These are phyloP conservation scores for Drosophila picticornis DNA, from an alignment of 2,888 invertebrate species.

Conservation along the genomic window DNA sequence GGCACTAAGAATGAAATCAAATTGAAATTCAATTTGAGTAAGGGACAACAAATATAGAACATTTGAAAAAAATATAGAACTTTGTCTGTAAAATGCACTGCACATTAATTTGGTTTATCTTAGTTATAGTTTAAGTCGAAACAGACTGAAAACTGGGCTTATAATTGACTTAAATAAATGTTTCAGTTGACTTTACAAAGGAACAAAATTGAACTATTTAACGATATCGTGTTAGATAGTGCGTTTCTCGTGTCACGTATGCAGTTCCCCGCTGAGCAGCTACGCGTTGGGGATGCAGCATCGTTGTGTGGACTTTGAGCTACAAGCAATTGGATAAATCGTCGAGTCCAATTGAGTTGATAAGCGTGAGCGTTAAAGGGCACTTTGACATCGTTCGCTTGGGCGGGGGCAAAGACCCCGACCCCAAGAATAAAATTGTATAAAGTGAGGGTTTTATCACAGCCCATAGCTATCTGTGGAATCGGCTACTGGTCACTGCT, in stretches of 20 bases:
- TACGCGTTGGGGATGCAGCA: conserved; percentile 7
- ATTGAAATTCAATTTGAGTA: too few species aligned
- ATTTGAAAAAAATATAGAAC: neutral
- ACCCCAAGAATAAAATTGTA: conserved; percentile 37
- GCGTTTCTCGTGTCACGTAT: conserved; percentile 22
- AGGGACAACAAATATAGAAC: too few species aligned
- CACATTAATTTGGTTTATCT: neutral
- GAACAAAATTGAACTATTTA: neutral
- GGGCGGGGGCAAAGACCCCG: conserved; percentile 61
- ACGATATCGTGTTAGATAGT: neutral
- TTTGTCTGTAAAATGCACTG: neutral
- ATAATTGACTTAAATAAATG: too few species aligned
- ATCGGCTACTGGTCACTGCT: conserved; percentile 38
- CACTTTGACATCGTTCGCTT: conserved; percentile 50
- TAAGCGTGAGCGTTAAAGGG: conserved; percentile 46
- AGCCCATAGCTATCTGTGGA: conserved; percentile 15
- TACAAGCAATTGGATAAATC: conserved; percentile 46
- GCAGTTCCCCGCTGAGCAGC: conserved; percentile 1
- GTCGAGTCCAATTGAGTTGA: conserved; percentile 58
- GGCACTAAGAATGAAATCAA: neutral
- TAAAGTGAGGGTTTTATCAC: conserved; percentile 38
- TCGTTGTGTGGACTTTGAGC: conserved; percentile 4
- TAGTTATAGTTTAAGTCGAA: neutral
- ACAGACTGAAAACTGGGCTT: neutral
- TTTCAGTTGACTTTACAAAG: too few species aligned